These are phyloP conservation scores for Setipinna tenuifilis DNA, from an alignment of 2,797 vertebrate species.

Conservation along the genomic window DNA sequence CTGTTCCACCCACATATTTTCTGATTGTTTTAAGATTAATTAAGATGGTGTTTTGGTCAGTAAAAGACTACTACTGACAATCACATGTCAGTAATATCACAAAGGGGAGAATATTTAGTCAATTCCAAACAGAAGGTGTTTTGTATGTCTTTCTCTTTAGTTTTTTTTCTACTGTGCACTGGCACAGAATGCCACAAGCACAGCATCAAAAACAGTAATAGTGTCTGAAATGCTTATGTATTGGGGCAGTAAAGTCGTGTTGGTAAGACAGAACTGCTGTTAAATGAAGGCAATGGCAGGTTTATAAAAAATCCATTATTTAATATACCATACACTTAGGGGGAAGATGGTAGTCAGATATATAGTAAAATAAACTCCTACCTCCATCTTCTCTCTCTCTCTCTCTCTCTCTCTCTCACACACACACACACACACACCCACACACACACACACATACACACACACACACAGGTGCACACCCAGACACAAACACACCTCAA, in stretches of 20 bases:
- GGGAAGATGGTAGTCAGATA: no score
- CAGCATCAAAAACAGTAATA: background rate
- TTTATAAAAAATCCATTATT: background rate
- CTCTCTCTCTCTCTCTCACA: background rate
- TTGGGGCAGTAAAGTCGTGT: background rate
- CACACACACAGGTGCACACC: background rate
- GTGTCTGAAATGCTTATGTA: background rate
- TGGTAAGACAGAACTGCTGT: background rate
- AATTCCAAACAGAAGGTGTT: background rate
- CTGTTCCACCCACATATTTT: background rate
- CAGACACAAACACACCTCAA: background rate
- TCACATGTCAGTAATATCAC: background rate
- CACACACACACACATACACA: background rate
- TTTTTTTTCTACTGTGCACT: background rate
- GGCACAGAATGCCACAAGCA: background rate
- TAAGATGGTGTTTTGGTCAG: background rate
- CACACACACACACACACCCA: constrained; percentile 8
- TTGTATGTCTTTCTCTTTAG: background rate
- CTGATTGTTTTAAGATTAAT: background rate
- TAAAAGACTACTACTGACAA: background rate
- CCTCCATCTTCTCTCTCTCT: no score
- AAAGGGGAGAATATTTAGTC: background rate
- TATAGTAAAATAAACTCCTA: no score
- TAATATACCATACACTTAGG: background rate
- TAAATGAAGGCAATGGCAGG: background rate